Conservation (phyloP, 2,113 vertebrate genomes). For the Varanus salvator region DNA sequence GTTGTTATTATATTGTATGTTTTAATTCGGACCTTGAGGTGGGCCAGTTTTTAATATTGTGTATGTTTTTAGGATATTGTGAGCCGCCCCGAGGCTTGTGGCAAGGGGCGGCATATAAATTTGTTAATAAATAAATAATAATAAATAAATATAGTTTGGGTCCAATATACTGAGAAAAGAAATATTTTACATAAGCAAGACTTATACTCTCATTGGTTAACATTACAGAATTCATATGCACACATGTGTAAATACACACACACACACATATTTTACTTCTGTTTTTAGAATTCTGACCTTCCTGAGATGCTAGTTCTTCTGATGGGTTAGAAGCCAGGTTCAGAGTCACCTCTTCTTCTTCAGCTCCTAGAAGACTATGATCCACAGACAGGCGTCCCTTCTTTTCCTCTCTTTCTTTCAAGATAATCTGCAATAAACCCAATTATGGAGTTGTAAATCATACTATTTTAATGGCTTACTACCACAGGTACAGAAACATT, state of each 20-base stretch:
- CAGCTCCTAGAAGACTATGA: slow-evolving; percentile 81
- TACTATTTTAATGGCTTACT: not conserved
- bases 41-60: no score
- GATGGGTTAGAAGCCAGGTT: slow-evolving; percentile 85
- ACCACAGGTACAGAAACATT: not conserved
- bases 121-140: no score
- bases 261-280: not conserved
- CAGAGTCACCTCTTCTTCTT: slow-evolving; percentile 87
- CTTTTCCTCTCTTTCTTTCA: slow-evolving; percentile 98
- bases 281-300: slow-evolving; percentile 78
- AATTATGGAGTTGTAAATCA: slow-evolving; percentile 15
- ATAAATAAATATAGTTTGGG: not conserved
- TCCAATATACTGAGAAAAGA: not conserved
- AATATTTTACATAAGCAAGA: not conserved
- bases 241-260: not conserved
- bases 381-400: slow-evolving; percentile 90
- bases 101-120: no score
- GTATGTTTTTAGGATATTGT: no score
- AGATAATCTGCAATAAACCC: slow-evolving; percentile 85
- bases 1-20: no score
- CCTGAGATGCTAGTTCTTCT: slow-evolving; percentile 89
- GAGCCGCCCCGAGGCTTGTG: no score
- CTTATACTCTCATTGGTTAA: not conserved
- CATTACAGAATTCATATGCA: not conserved
- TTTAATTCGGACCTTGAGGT: no score